Base-by-base conservation (phyloP, 2,113 vertebrate species). In the Menura novaehollandiae region DNA sequence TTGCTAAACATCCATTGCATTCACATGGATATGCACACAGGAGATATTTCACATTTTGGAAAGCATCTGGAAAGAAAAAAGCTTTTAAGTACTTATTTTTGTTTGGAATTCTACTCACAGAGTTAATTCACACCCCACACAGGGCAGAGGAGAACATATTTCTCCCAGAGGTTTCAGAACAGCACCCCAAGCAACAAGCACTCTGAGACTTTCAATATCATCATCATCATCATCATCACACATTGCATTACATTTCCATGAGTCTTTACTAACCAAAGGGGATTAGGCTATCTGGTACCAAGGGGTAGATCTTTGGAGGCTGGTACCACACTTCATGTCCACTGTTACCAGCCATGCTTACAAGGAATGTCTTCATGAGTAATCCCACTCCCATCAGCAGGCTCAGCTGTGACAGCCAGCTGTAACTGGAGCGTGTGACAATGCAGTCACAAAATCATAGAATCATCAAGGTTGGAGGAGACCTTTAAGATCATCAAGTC, bases 361-460 rank as follows among this genome's bases (percentile, higher is more conserved):
- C 68, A 59, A 47, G 52, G n/a, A 69, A 5, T 11, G 4, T 46
- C 51, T 81, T 30, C 44, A 17, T 6, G 28, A 55, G 17, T 4
- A 39, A 39, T 33, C 20, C 22, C 47, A 17, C 12, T 30, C 26
- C 43, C 41, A 11, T 6, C 39, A 66, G 39, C 32, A 84, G 23
- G 46, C 12, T 78, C 44, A 39, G 7, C 7, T 43, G 13, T 24
- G 58, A 72, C 19, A 41, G n/a, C 13, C 81, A 62, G 58, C 13
- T 0, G 0, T 39, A 53, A 58, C 10, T 15, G 33, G 22, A 55
- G 33, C 0, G 0, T 16, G 28, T 15, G 15, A 66, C 1, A 2
- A 20, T 24, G 44, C 53, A 82, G 33, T 26, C 52, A 74, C 33
- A 37, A 18, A 55, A 35, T 62, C 4, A 72, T 13, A 72, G 16